phyloP scores from a whole-genome alignment of 2,113 vertebrate genomes.

The Mustelus asterias region DNA sequence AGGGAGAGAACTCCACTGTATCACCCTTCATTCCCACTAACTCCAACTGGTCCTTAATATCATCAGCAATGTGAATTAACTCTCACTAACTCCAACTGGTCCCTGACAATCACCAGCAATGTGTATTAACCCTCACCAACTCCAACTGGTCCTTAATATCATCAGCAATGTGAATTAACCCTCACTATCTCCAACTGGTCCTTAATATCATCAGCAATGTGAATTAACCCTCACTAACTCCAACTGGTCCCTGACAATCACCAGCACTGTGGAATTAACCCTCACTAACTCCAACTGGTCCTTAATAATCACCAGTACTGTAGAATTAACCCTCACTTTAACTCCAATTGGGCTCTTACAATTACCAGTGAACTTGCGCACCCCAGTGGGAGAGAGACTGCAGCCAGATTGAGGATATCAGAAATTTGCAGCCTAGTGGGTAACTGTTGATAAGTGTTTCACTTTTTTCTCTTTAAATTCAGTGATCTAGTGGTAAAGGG shows the following conservation, averaged over 20 bases:
- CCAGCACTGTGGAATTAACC: background rate
- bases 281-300: background rate
- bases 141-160: background rate
- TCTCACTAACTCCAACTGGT: background rate
- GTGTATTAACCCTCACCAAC: background rate
- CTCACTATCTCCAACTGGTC: background rate
- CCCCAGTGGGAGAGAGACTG: too few relatives aligned
- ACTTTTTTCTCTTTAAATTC: too few relatives aligned
- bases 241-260: background rate
- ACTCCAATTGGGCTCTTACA: too few relatives aligned
- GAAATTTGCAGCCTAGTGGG: too few relatives aligned
- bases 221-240: background rate
- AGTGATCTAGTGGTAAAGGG: too few relatives aligned
- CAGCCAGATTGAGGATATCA: too few relatives aligned
- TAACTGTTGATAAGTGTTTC: too few relatives aligned
- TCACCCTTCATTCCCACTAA: background rate
- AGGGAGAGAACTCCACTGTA: background rate
- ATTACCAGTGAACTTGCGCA: too few relatives aligned
- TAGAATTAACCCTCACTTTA: too few relatives aligned
- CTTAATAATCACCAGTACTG: background rate
- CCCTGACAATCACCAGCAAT: background rate
- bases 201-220: background rate
- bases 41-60: background rate
- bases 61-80: background rate
- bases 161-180: background rate